Conservation (phyloP, 2,797 vertebrate genomes). For the Sebastes iracundus region DNA sequence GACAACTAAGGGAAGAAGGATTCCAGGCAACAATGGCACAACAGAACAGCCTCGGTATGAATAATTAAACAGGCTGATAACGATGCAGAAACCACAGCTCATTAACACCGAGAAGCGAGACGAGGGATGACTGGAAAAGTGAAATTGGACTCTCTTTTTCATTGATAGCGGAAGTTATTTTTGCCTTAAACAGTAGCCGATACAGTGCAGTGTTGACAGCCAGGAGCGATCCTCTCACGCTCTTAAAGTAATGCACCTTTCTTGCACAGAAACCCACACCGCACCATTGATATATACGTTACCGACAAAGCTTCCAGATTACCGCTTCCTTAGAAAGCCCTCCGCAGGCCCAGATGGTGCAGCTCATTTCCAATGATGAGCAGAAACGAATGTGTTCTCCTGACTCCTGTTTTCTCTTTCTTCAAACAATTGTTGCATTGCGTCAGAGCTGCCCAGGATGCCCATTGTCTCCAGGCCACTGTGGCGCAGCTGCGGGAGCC, state of each 20-base stretch:
- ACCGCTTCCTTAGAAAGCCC: slow-evolving; percentile 3
- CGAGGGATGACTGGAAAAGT: slow-evolving; percentile 50
- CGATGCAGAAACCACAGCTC: slow-evolving; percentile 54
- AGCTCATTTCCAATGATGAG: slow-evolving; percentile 53
- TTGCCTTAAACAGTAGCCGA: slow-evolving; percentile 25
- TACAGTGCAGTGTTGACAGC: slow-evolving; percentile 4
- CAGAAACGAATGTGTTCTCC: slow-evolving; percentile 41
- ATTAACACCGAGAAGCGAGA: slow-evolving; percentile 63
- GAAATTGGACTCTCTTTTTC: slow-evolving; percentile 23
- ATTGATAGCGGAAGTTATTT: slow-evolving; percentile 30
- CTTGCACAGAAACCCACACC: not conserved
- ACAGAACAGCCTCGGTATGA: slow-evolving; percentile 51
- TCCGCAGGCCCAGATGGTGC: not conserved
- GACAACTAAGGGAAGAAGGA: not conserved
- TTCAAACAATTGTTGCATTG: slow-evolving; percentile 54
- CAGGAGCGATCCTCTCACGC: not conserved
- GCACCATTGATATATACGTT: not conserved
- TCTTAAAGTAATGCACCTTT: slow-evolving; percentile 8
- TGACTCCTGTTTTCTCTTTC: slow-evolving; percentile 20
- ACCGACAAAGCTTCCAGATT: slow-evolving; percentile 15
- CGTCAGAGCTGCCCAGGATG: slow-evolving; percentile 50
- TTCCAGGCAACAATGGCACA: slow-evolving; percentile 46
- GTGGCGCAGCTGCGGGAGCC: slow-evolving; percentile 51
- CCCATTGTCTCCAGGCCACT: slow-evolving; percentile 56
- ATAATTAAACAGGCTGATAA: slow-evolving; percentile 73